These are phyloP conservation scores for Toxostoma redivivum DNA, from an alignment of 2,113 vertebrate genomes.

Conservation along the genomic window DNA sequence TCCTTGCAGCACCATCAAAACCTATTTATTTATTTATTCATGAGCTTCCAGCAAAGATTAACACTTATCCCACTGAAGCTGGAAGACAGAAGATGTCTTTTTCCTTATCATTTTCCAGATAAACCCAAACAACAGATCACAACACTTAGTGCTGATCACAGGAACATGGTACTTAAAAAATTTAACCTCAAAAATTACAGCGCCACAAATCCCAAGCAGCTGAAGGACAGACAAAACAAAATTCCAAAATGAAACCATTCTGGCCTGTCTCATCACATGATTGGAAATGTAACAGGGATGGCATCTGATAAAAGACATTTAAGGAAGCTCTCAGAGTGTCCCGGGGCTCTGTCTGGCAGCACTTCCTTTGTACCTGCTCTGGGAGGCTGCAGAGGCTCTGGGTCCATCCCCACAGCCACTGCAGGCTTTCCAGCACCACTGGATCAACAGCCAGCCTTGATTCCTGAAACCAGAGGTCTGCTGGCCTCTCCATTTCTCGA, in stretches of 20 bases:
- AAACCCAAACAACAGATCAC: background rate
- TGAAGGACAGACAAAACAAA: background rate
- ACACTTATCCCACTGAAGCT: background rate
- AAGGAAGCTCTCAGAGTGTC: background rate
- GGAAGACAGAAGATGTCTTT: background rate
- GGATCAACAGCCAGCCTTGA: background rate
- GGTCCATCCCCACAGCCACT: background rate
- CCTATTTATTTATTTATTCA: background rate
- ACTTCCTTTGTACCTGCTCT: background rate
- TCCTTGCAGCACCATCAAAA: background rate
- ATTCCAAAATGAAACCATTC: background rate
- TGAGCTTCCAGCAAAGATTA: background rate
- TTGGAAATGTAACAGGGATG: background rate
- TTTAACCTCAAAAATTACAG: background rate
- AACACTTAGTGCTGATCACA: background rate
- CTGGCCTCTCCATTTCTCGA: background rate
- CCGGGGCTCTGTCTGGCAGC: background rate
- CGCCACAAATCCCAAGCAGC: background rate
- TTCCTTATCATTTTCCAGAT: background rate
- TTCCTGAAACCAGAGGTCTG: background rate
- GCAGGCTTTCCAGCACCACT: rapidly evolving
- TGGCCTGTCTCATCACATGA: background rate
- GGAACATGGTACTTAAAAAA: background rate
- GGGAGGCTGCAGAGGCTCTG: background rate
- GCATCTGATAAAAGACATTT: background rate